Base-by-base conservation (phyloP, 2,888 invertebrate species). In the Drosophila quinaria region DNA sequence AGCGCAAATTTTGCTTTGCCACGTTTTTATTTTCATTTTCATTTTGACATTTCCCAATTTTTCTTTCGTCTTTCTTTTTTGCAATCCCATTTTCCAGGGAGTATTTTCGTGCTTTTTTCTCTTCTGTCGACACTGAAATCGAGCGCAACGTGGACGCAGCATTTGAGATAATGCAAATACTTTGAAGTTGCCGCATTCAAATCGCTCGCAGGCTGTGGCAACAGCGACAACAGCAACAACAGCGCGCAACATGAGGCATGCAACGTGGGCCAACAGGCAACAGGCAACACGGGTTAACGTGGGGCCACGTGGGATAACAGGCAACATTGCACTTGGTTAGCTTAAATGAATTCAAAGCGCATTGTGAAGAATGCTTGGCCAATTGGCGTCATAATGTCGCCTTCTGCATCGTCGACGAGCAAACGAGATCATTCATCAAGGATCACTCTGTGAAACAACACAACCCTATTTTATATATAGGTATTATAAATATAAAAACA, bases 1-100 rank as follows among this genome's bases (percentile, higher is more conserved):
- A 86, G 68, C 70, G 58, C 73, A 71, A 78, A 80, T 74, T 87
- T 56, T 71, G 66, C 70, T 64, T 73, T 79, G 54, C 73, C 66
- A 41, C 54, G 22, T 56, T 60, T 41, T 47, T 58, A 58, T 60
- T 60, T 41, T 25, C 37, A 25, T 58, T 37, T 47, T 58, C 56
- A 58, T 25, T 58, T 47, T 35, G 37, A 46, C 56, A 47, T 46
- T 47, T 58, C 35, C 37, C 56, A 58, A 58, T 37, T 58, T 47
- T 25, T 15, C 29, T 13, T 25, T 9, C 10, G 4, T 41, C 41
- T 39, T 13, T 2, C 17, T 31, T 55, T 55, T 13, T 13, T 17
- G 4, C 5, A 19, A 11, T 4, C 8, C 5, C 19, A 15, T 13
- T 25, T 46, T 47, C n/a, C 5, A 35, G 8, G 13, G 22, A 37